Conservation (phyloP, 2,797 vertebrate genomes). For the Xiphorhynchus erythropygius region DNA sequence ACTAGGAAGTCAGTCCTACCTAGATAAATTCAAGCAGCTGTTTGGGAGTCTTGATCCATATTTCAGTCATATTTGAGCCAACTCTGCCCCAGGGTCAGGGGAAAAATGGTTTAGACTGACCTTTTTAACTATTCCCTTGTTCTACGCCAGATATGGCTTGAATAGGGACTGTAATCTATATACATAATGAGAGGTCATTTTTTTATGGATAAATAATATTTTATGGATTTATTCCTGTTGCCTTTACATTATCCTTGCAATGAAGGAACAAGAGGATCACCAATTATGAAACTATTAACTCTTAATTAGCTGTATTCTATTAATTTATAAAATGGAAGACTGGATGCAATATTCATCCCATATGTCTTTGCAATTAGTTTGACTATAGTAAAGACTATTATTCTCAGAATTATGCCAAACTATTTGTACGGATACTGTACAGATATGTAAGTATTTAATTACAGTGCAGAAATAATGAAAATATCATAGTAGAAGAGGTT, state of each 20-base stretch:
- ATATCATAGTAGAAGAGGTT: background rate
- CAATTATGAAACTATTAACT: background rate
- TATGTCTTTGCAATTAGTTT: background rate
- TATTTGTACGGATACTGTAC: background rate
- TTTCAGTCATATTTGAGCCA: background rate
- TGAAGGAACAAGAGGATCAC: background rate
- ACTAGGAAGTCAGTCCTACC: background rate
- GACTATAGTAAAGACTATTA: background rate
- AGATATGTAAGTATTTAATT: background rate
- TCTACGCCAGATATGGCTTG: background rate
- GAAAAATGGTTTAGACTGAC: background rate
- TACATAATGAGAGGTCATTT: background rate
- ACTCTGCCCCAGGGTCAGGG: background rate
- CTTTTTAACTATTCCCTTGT: background rate
- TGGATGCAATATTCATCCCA: background rate
- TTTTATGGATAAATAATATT: background rate
- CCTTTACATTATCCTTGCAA: background rate
- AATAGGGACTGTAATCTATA: background rate
- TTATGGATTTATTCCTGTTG: background rate
- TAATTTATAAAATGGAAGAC: background rate
- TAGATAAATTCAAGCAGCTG: background rate
- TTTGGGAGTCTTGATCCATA: background rate
- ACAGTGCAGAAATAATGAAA: background rate
- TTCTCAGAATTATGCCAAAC: background rate
- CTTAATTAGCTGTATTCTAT: background rate